phyloP scores from a whole-genome alignment of 2,888 invertebrate species.

The Latheticus oryzae region DNA sequence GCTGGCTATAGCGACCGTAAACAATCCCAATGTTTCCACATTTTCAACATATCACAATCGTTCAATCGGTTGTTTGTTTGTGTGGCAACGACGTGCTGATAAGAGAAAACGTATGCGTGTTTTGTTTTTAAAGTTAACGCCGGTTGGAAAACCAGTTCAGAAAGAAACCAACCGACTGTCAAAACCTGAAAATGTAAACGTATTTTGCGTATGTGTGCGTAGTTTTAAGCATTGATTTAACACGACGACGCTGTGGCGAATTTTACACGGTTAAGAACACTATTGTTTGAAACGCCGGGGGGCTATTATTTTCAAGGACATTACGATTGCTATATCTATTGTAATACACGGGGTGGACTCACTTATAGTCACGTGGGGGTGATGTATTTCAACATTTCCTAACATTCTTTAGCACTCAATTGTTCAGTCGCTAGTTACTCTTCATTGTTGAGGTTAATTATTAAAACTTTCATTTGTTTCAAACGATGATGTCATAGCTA shows the following conservation, averaged over 20 bases:
- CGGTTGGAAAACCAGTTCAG: constrained; percentile 23
- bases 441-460: constrained; percentile 1
- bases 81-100: constrained; percentile 2
- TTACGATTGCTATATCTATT: constrained; percentile 15
- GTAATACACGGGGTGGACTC: constrained; percentile 24
- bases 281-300: constrained; percentile 33
- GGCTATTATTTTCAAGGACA: constrained; percentile 34
- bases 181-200: constrained; percentile 18
- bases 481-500: constrained; percentile 19
- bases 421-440: too few species aligned
- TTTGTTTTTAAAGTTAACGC: constrained; percentile 15
- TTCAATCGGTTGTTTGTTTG: constrained; percentile 10
- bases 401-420: neutral
- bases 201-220: constrained; percentile 25
- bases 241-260: neutral
- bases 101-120: constrained; percentile 20
- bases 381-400: neutral
- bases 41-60: constrained; percentile 7
- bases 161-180: constrained; percentile 23
- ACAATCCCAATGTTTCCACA: constrained; percentile 49
- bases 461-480: constrained; percentile 8
- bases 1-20: constrained; percentile 55
- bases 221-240: constrained; percentile 15
- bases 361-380: neutral
- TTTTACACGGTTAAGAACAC: constrained; percentile 1